Evolutionary conservation across 2,888 invertebrate genomes (phyloP).

Genomic region (Synergus laeviventris): DNA sequence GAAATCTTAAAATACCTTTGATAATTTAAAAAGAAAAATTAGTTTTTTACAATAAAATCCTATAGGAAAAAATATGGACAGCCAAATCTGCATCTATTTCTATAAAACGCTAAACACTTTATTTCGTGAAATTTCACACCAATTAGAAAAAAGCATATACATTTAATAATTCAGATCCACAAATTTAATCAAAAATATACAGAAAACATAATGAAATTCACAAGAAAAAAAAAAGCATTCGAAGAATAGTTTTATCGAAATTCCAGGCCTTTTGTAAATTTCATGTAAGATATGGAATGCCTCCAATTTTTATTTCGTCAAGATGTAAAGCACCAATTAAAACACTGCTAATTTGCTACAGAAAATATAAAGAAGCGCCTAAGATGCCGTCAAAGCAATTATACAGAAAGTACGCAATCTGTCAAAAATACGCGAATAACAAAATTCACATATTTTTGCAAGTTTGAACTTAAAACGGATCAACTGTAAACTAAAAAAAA

Average conservation of each 20-base stretch:
- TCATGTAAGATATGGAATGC: conserved; percentile 26
- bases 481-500: neutral
- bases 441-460: neutral
- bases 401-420: conserved; percentile 8
- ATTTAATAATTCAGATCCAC: neutral
- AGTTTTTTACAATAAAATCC: no score
- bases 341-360: neutral
- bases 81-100: neutral
- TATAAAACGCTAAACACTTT: neutral
- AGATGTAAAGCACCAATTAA: conserved; percentile 23
- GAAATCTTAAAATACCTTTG: no score
- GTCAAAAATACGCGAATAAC: neutral
- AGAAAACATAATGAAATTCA: conserved; percentile 9
- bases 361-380: conserved; percentile 11
- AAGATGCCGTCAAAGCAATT: conserved; percentile 9
- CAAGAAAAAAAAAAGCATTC: neutral
- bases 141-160: neutral
- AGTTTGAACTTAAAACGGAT: conserved; percentile 3
- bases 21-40: neutral
- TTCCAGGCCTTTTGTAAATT: conserved; percentile 1
- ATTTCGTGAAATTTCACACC: conserved; percentile 1
- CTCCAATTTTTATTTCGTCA: conserved; percentile 19
- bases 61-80: no score
- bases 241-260: neutral
- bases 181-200: conserved; percentile 11